Evolutionary conservation across 1,140 invertebrate genomes (phyloP).

Genomic region (Brachionus manjavacas): DNA sequence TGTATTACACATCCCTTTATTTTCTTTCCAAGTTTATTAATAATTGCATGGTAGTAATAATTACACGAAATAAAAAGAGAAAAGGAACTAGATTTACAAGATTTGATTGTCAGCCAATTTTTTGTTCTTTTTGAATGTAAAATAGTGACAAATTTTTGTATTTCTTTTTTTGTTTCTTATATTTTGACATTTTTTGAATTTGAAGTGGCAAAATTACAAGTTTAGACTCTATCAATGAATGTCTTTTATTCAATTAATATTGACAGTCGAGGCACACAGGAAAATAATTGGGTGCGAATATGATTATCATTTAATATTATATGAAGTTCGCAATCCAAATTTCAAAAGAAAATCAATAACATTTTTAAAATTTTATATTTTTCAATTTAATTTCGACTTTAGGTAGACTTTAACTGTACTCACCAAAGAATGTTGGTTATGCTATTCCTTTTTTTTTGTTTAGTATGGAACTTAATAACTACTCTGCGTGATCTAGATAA

Average conservation of each 20-base stretch:
- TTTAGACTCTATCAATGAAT: background rate
- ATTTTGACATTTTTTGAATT: background rate
- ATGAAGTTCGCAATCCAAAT: background rate
- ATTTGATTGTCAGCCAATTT: background rate
- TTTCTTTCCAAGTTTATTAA: background rate
- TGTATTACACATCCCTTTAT: background rate
- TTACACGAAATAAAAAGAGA: background rate
- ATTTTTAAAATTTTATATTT: background rate
- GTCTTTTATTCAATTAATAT: background rate
- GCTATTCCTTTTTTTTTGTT: too few species aligned
- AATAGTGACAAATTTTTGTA: background rate
- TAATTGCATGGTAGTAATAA: background rate
- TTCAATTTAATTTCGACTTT: background rate
- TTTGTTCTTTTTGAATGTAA: background rate
- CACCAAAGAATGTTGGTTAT: too few species aligned
- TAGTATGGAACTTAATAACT: too few species aligned
- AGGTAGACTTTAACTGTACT: too few species aligned
- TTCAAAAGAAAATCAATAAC: background rate
- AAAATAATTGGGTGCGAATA: background rate
- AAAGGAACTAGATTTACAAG: background rate
- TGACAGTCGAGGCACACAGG: background rate
- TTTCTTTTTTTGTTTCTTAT: background rate
- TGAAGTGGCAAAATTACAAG: background rate
- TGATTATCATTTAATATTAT: background rate
- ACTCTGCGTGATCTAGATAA: too few species aligned